Evolutionary conservation across 2,797 vertebrate genomes (phyloP).

Genomic region (Parotocinclus haroldoi): DNA sequence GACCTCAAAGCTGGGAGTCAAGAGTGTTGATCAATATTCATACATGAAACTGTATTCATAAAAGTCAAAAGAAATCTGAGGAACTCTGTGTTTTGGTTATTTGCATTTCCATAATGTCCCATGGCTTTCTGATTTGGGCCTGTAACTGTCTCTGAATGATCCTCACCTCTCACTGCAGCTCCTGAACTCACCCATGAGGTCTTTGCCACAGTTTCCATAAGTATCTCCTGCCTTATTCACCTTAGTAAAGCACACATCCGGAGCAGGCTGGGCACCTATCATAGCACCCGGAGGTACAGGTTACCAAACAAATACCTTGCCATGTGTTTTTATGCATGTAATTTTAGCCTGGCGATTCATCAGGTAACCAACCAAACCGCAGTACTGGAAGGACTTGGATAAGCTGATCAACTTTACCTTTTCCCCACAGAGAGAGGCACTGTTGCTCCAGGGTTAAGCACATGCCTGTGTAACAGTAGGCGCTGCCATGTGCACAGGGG

Average conservation of each 20-base stretch:
- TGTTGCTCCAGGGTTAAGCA: slow-evolving; percentile 91
- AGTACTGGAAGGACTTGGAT: background rate
- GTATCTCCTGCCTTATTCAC: slow-evolving; percentile 90
- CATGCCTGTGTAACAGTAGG: slow-evolving; percentile 97
- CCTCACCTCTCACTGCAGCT: slow-evolving; percentile 82
- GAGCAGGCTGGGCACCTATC: slow-evolving; percentile 80
- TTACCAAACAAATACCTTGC: background rate
- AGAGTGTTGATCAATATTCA: no score
- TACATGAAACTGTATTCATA: no score
- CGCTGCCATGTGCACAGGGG: slow-evolving; percentile 72
- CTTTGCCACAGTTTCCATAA: slow-evolving; percentile 95
- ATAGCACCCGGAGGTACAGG: background rate
- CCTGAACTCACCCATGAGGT: slow-evolving; percentile 81
- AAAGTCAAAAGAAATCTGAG: no score
- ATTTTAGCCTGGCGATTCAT: no score
- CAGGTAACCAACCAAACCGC: no score
- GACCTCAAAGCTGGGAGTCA: no score
- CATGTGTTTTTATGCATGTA: background rate
- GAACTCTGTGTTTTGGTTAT: no score
- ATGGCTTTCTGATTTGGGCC: background rate
- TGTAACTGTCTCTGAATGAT: background rate
- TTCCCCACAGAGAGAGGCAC: slow-evolving; percentile 89
- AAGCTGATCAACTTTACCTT: slow-evolving; percentile 67
- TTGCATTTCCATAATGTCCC: no score
- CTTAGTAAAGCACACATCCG: slow-evolving; percentile 84